These are phyloP conservation scores for Acanthosepion pharaonis DNA, from an alignment of 2,888 invertebrate species.

Conservation along the genomic window DNA sequence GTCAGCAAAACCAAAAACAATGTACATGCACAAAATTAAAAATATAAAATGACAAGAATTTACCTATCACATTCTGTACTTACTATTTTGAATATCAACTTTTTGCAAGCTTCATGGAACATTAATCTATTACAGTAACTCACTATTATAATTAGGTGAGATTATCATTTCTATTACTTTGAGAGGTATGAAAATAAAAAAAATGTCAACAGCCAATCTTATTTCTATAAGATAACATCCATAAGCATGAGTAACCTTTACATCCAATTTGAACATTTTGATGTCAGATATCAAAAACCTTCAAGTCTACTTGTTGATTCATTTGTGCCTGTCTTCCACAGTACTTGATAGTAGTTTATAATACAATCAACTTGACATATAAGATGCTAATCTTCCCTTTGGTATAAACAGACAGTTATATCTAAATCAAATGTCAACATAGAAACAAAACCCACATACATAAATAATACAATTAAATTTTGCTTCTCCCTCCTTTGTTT, in stretches of 20 bases:
- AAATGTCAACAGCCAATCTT: not conserved
- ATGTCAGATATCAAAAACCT: not conserved
- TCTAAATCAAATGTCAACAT: too few species aligned
- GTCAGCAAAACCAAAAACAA: too few species aligned
- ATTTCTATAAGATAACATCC: not conserved
- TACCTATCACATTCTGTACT: too few species aligned
- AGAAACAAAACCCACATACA: too few species aligned
- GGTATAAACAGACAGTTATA: not conserved
- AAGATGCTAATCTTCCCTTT: not conserved
- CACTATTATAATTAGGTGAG: not conserved
- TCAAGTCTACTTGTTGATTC: not conserved
- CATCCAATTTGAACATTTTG: not conserved
- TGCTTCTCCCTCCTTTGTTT: too few species aligned
- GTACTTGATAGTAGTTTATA: not conserved
- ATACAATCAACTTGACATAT: not conserved
- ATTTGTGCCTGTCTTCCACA: not conserved
- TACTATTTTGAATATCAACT: too few species aligned
- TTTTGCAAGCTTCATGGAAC: not conserved
- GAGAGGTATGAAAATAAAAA: not conserved
- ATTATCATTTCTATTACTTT: not conserved
- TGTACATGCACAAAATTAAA: too few species aligned
- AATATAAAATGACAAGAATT: too few species aligned
- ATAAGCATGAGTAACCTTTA: not conserved
- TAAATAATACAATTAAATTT: too few species aligned
- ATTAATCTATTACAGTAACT: not conserved